These are phyloP conservation scores for Leptatherina wallacei DNA, from an alignment of 2,797 vertebrate species.

Conservation along the genomic window DNA sequence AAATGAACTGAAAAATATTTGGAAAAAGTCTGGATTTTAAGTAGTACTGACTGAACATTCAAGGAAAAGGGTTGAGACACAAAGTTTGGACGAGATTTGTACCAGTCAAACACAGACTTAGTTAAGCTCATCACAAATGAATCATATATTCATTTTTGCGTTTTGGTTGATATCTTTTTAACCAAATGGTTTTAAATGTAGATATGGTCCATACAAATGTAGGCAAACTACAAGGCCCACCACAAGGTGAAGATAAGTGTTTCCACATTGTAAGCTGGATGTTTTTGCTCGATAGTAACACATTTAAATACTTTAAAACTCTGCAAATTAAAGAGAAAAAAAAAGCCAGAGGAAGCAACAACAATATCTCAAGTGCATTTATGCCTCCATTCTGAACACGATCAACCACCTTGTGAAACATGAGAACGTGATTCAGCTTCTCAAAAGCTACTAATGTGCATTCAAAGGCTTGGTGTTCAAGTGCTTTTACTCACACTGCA, in stretches of 20 bases:
- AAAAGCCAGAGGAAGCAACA: too few species aligned
- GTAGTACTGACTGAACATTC: too few species aligned
- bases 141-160: too few species aligned
- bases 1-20: too few species aligned
- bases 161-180: too few species aligned
- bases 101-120: too few species aligned
- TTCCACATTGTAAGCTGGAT: neutral
- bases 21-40: too few species aligned
- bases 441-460: neutral
- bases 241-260: neutral
- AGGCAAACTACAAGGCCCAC: neutral
- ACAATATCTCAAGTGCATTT: neutral
- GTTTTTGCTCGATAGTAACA: neutral
- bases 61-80: too few species aligned
- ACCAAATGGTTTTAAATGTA: neutral
- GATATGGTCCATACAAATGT: neutral
- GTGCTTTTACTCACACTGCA: conserved; percentile 3
- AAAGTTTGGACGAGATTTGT: too few species aligned
- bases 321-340: too few species aligned
- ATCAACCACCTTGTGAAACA: neutral
- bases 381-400: neutral
- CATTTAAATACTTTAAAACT: neutral
- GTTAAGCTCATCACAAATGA: too few species aligned
- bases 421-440: neutral
- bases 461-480: conserved; percentile 1